Evolutionary conservation across 1,140 invertebrate species (phyloP).

Genomic region (Piezodorus guildinii): DNA sequence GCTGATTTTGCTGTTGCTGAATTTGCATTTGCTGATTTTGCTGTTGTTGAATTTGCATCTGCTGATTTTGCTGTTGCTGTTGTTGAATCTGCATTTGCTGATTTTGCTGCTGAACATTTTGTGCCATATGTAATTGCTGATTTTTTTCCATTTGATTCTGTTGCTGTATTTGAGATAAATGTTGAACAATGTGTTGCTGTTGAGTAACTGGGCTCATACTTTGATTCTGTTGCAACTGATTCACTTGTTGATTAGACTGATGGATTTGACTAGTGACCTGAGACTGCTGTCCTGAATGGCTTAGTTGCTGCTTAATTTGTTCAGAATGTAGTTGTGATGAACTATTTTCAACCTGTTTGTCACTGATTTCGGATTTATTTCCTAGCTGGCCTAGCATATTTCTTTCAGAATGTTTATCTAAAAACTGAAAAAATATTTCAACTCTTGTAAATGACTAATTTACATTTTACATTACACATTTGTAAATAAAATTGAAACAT

Average conservation of each 20-base stretch:
- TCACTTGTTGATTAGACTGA: conserved; percentile 23
- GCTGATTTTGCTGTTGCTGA: conserved; percentile 20
- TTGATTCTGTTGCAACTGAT: conserved; percentile 24
- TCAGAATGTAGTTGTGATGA: conserved; percentile 10
- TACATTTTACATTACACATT: too few species aligned
- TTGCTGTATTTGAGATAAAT: conserved; percentile 24
- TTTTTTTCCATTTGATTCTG: conserved; percentile 24
- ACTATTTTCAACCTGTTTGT: background rate
- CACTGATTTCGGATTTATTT: background rate
- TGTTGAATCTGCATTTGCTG: conserved; percentile 21
- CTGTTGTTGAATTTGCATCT: conserved; percentile 24
- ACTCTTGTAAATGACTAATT: background rate
- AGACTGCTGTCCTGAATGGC: conserved; percentile 4
- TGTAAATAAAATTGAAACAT: background rate
- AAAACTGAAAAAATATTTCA: conserved; percentile 22
- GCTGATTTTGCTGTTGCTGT: conserved; percentile 22
- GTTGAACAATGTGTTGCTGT: conserved; percentile 24
- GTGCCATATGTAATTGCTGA: conserved; percentile 22
- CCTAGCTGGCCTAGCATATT: background rate
- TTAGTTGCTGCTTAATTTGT: conserved; percentile 14
- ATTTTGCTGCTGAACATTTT: conserved; percentile 22
- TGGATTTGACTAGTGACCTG: background rate
- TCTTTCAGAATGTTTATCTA: conserved; percentile 25
- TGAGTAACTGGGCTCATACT: background rate
- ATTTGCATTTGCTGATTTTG: conserved; percentile 22